A percentile compares a stretch with the other conserved stretches of the same genome.
Conservation (phyloP, 1,140 invertebrate species). For the Drosophila nasuta region DNA sequence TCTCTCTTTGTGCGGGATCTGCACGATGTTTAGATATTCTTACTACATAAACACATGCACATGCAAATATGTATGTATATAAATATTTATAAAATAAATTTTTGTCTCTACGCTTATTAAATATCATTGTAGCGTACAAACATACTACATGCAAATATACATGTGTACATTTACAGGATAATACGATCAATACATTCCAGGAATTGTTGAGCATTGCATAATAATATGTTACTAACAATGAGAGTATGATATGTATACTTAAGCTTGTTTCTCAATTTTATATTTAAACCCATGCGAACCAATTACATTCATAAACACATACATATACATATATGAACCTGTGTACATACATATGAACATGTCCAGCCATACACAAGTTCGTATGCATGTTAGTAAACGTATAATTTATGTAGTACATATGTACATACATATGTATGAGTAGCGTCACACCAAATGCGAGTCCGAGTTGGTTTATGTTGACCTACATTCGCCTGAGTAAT, state of each 20-base stretch:
- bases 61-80: slow-evolving; percentile 6
- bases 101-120: slow-evolving; percentile 32
- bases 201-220: slow-evolving; percentile 2
- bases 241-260: background rate
- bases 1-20: slow-evolving; percentile 34
- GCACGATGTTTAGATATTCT: slow-evolving; percentile 36
- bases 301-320: background rate
- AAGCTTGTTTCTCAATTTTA: slow-evolving; percentile 5
- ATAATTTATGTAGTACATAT: slow-evolving; percentile 35
- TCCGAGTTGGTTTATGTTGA: slow-evolving; percentile 43
- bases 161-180: background rate
- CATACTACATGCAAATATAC: background rate
- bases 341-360: background rate
- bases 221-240: background rate
- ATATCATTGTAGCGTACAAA: slow-evolving; percentile 11
- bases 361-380: slow-evolving; percentile 22
- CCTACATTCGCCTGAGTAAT: slow-evolving; percentile 45
- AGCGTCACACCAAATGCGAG: slow-evolving; percentile 4
- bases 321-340: background rate
- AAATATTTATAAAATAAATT: slow-evolving; percentile 17
- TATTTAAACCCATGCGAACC: background rate
- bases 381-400: slow-evolving; percentile 28
- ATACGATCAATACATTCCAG: slow-evolving; percentile 22
- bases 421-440: slow-evolving; percentile 10
- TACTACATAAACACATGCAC: slow-evolving; percentile 33